A percentile compares a stretch with the other conserved stretches of the same genome.
phyloP scores from a whole-genome alignment of 2,113 vertebrate genomes.

The Anguilla japonica region DNA sequence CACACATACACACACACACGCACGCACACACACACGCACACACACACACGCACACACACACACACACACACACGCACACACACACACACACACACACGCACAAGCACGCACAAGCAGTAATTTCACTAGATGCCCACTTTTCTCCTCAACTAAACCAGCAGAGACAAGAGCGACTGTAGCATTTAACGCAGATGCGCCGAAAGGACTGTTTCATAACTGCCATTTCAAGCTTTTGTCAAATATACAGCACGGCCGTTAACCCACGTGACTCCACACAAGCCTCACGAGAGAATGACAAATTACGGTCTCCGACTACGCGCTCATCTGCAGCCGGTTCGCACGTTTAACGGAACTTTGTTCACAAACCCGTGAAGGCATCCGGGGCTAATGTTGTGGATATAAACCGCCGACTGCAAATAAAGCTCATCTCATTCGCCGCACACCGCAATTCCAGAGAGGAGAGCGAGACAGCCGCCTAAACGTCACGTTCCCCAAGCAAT shows the following conservation, averaged over 20 bases:
- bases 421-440: background rate
- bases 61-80: no score
- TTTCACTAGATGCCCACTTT: background rate
- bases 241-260: background rate
- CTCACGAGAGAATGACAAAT: background rate
- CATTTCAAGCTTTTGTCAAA: background rate
- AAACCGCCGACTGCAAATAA: constrained; percentile 1
- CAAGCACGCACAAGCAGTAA: no score
- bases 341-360: background rate
- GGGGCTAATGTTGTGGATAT: background rate
- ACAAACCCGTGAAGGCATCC: background rate
- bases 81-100: background rate
- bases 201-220: background rate
- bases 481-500: constrained; percentile 19
- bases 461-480: background rate
- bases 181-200: background rate
- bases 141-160: background rate
- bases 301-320: background rate
- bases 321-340: background rate
- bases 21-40: no score
- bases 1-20: no score
- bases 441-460: background rate
- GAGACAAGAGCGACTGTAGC: background rate
- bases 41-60: no score
- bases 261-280: background rate